A percentile compares a stretch with the other conserved stretches of the same genome.
phyloP scores from a whole-genome alignment of 2,113 vertebrate genomes.

The Psephotus haematonotus region DNA sequence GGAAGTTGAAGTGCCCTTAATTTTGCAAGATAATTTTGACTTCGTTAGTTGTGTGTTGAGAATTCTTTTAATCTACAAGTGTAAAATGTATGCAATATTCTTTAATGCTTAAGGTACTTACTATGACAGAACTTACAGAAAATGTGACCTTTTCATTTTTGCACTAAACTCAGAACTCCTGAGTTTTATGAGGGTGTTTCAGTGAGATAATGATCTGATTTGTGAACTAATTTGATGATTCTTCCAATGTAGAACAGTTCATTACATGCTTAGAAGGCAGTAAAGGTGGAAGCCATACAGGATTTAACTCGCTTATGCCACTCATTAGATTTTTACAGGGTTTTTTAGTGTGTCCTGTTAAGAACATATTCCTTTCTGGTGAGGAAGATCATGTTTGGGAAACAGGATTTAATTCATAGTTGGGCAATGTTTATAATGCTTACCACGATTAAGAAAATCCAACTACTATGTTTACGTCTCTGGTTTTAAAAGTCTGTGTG shows the following conservation, averaged over 20 bases:
- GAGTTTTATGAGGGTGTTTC: neutral
- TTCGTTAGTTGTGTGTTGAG: neutral
- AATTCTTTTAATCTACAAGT: neutral
- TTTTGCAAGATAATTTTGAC: neutral
- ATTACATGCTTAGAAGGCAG: neutral
- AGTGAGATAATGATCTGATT: neutral
- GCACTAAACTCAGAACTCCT: neutral
- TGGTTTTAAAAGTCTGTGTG: neutral
- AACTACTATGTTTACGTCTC: neutral
- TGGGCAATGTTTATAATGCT: neutral
- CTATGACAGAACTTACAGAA: neutral
- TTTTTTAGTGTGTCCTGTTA: neutral
- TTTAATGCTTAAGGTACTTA: neutral
- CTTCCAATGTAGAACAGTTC: neutral
- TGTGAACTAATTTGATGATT: neutral
- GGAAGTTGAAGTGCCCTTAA: neutral
- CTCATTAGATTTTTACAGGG: neutral
- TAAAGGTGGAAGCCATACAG: neutral
- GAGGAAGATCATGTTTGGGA: neutral
- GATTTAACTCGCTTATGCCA: neutral
- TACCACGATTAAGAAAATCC: neutral
- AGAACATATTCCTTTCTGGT: neutral
- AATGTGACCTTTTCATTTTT: neutral
- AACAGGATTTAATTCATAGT: neutral
- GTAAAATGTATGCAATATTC: neutral